Evolutionary conservation across 2,888 invertebrate species (phyloP), one percentile per base, ranked within the genome.

Genomic region (Globia sparganii): DNA sequence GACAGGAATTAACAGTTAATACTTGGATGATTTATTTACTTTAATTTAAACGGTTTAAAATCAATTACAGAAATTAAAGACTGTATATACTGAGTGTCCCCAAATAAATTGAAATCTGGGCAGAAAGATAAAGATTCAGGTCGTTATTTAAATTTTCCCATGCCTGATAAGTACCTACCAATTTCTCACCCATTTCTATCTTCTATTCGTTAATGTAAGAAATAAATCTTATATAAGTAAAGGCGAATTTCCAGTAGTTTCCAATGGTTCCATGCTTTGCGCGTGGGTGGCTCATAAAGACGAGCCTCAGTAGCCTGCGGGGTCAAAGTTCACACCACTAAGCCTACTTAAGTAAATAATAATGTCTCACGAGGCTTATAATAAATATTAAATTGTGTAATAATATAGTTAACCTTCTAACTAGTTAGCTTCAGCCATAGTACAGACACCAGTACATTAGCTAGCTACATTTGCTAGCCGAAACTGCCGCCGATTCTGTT

Each of bases 311-410:
- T 75, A 84, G 76, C 37, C 85, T 70, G 61, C 37, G 81, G 76
- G 81, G 81, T 83, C 81, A 81, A 72, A 79, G 75, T 28, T 76
- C 79, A 61, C 31, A 64, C 69, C 8, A 37, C 37, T 65, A 70
- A 72, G 65, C 71, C 69, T 66, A 62, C 56, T 31, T 77, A 72
- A 69, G 65, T 83, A 66, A 77, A 72, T 84, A 77, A 58, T 72
- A 84, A 72, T 53, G 31, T 28, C 61, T 18, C 49, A 49, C 13
- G 37, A 68, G 25, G 2, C 25, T 64, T 37, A n/a, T 43, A 56
- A 67, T 72, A 67, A 61, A 72, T 81, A 79, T 81, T 68, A 81
- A 72, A 83, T 67, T 66, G 34, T 43, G 34, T 70, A 25, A 46
- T 82, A 65, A 70, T 77, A 72, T 62, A 46, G 53, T 71, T 61